Evolutionary conservation across 1,140 invertebrate species (phyloP).

Genomic region (Panagrolaimus sp.): DNA sequence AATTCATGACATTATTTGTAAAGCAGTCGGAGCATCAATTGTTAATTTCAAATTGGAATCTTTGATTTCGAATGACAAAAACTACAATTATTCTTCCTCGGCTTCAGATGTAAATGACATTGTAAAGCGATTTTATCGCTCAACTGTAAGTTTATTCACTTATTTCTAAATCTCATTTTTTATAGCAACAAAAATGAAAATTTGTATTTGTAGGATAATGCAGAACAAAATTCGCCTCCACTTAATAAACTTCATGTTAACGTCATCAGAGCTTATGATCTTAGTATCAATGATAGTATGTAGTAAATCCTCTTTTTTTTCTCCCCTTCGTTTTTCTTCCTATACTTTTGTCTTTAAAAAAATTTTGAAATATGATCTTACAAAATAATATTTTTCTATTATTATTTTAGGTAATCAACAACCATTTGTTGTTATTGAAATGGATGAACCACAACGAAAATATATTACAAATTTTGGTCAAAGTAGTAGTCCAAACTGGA

Average conservation of each 20-base stretch:
- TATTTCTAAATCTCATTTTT: too few species aligned
- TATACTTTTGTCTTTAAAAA: not conserved
- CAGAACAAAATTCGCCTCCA: slow-evolving; percentile 10
- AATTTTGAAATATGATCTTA: not conserved
- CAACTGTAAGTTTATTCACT: slow-evolving; percentile 3
- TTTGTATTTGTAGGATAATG: slow-evolving; percentile 10
- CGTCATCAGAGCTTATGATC: not conserved
- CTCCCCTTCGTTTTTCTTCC: too few species aligned
- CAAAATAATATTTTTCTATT: too few species aligned
- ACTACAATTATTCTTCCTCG: not conserved
- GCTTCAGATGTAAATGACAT: not conserved
- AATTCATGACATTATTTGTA: slow-evolving; percentile 4
- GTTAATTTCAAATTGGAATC: slow-evolving; percentile 9
- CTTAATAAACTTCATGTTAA: not conserved
- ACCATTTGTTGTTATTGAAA: slow-evolving; percentile 7
- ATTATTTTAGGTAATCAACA: slow-evolving; percentile 1
- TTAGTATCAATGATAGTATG: slow-evolving; percentile 7
- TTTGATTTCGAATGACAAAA: not conserved
- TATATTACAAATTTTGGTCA: slow-evolving; percentile 2
- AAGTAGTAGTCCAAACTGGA: slow-evolving; percentile 7
- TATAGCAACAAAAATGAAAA: not conserved
- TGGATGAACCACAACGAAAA: not conserved
- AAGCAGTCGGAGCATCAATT: slow-evolving; percentile 4
- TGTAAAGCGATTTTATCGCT: slow-evolving; percentile 11
- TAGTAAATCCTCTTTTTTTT: not conserved